Evolutionary conservation across 2,888 invertebrate genomes (phyloP).

Genomic region (Polyommatus iphigenia): DNA sequence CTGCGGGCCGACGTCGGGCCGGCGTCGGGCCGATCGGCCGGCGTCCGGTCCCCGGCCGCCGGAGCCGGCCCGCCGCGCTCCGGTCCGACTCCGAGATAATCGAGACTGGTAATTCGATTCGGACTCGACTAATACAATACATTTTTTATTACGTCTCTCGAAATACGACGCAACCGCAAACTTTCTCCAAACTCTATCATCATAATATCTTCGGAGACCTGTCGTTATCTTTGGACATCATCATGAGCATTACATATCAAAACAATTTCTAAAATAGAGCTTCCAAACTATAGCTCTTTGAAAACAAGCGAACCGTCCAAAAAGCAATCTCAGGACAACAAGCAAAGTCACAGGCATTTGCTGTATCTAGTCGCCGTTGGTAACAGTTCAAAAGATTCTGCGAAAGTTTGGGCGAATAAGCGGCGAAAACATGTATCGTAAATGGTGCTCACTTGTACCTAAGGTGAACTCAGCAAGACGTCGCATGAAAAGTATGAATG

Average conservation of each 20-base stretch:
- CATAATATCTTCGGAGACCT: conserved; percentile 10
- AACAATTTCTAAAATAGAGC: neutral
- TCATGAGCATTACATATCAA: neutral
- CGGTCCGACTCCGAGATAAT: conserved; percentile 39
- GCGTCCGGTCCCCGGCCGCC: conserved; percentile 50
- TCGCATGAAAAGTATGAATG: neutral
- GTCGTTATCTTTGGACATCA: neutral
- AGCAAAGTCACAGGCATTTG: neutral
- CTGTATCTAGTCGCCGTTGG: neutral
- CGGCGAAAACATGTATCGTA: neutral
- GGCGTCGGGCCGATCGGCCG: conserved; percentile 57
- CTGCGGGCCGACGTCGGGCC: conserved; percentile 49
- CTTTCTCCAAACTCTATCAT: conserved; percentile 1
- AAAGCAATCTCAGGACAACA: neutral
- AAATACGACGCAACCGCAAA: conserved; percentile 2
- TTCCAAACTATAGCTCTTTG: too few species aligned
- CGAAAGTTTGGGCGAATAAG: neutral
- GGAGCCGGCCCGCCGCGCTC: conserved; percentile 52
- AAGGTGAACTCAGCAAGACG: neutral
- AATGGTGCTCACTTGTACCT: neutral
- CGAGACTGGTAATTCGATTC: conserved; percentile 4
- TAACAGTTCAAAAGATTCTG: neutral
- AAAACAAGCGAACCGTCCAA: too few species aligned
- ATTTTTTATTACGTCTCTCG: neutral
- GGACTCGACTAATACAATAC: conserved; percentile 2